These are phyloP conservation scores for Leptopilina drosophilae DNA, from an alignment of 2,888 invertebrate genomes.

Conservation along the genomic window DNA sequence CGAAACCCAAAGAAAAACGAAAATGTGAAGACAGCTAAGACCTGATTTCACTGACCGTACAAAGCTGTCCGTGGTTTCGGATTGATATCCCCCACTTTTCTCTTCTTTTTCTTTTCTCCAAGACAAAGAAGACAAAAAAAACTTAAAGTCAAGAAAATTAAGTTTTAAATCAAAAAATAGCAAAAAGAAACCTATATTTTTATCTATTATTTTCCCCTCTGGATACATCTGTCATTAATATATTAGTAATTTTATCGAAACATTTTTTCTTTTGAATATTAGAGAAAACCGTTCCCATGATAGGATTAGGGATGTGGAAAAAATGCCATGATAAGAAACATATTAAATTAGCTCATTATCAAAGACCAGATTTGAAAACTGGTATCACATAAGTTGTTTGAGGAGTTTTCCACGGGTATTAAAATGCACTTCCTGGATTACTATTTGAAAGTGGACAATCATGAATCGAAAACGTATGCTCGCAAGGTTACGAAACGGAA, in stretches of 20 bases:
- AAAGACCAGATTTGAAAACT: conserved; percentile 11
- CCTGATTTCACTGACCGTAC: conserved; percentile 33
- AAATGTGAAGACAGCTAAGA: conserved; percentile 58
- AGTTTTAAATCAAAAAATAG: no score
- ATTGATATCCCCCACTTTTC: conserved; percentile 29
- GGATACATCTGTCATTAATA: no score
- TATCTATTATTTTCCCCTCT: neutral
- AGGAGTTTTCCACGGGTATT: neutral
- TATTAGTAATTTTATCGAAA: neutral
- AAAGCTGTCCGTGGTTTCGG: conserved; percentile 25
- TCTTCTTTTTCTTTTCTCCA: neutral
- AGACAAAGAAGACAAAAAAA: neutral
- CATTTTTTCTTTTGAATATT: no score
- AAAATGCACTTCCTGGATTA: conserved; percentile 22
- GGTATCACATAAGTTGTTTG: neutral
- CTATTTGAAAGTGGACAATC: conserved; percentile 32
- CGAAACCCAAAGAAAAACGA: conserved; percentile 59
- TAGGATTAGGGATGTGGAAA: neutral
- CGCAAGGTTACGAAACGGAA: neutral
- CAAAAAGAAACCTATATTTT: neutral
- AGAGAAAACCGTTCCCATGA: neutral
- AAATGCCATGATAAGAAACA: neutral
- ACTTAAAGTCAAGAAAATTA: neutral
- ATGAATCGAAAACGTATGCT: conserved; percentile 9
- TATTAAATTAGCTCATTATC: conserved; percentile 19